Percentiles rank a stretch among this genome's conserved stretches.
Evolutionary conservation across 2,888 invertebrate species (phyloP).

Genomic region (Operophtera brumata): DNA sequence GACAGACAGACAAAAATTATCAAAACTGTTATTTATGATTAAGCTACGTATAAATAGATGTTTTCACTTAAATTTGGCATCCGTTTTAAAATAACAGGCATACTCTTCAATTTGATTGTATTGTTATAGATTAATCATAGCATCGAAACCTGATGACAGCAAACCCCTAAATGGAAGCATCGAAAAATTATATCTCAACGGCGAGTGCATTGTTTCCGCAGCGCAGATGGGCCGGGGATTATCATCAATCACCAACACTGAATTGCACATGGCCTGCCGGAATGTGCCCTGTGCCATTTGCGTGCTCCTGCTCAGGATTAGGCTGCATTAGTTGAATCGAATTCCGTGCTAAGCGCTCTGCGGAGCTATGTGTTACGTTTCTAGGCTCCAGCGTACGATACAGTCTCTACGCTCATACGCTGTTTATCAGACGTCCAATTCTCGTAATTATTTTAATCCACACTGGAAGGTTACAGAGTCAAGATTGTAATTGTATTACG

Average conservation of each 20-base stretch:
- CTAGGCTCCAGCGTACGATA: slow-evolving; percentile 10
- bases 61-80: too few relatives aligned
- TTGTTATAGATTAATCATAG: slow-evolving; percentile 17
- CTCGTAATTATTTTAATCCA: too few relatives aligned
- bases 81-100: too few relatives aligned
- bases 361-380: slow-evolving; percentile 65
- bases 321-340: slow-evolving; percentile 76
- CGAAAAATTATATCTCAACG: slow-evolving; percentile 45
- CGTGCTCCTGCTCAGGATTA: slow-evolving; percentile 67
- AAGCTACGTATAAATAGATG: too few relatives aligned
- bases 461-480: too few relatives aligned
- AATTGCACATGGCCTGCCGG: slow-evolving; percentile 72
- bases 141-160: slow-evolving; percentile 22
- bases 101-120: too few relatives aligned
- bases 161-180: slow-evolving; percentile 27
- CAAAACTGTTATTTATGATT: too few relatives aligned
- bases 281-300: slow-evolving; percentile 63
- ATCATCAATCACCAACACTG: slow-evolving; percentile 75
- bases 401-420: not conserved
- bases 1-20: too few relatives aligned
- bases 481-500: too few relatives aligned
- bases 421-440: too few relatives aligned
- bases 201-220: slow-evolving; percentile 54
- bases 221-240: slow-evolving; percentile 64
- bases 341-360: slow-evolving; percentile 75